Evolutionary conservation across 2,888 invertebrate genomes (phyloP).

Genomic region (Parnassius glacialis): DNA sequence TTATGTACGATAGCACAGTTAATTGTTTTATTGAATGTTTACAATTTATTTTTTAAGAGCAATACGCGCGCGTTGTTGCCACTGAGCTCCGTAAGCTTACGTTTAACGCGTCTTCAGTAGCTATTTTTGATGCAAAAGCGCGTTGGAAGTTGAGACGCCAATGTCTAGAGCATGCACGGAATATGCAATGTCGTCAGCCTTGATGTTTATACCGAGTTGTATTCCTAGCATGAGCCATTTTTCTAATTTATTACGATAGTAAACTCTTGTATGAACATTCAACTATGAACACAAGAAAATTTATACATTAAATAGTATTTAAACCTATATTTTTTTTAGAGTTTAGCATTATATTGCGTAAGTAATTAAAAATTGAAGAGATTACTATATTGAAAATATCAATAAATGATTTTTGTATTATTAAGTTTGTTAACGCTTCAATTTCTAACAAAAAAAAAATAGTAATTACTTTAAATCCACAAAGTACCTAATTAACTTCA

Average conservation of each 20-base stretch:
- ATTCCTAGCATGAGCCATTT: constrained; percentile 20
- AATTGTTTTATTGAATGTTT: constrained; percentile 33
- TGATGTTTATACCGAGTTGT: constrained; percentile 49
- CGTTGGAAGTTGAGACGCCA: constrained; percentile 76
- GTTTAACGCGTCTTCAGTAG: constrained; percentile 72
- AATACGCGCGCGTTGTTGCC: constrained; percentile 61
- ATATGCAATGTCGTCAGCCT: constrained; percentile 79
- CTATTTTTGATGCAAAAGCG: constrained; percentile 80
- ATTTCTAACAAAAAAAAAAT: no score
- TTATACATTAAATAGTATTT: not conserved
- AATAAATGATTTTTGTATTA: no score
- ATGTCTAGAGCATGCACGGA: constrained; percentile 80
- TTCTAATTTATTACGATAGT: constrained; percentile 25
- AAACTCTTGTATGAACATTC: constrained; percentile 5
- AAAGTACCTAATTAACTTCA: no score
- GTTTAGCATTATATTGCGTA: no score
- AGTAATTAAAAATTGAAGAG: no score
- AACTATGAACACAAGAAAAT: not conserved
- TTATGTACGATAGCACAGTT: constrained; percentile 39
- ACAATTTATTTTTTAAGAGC: constrained; percentile 37
- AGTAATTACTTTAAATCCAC: no score
- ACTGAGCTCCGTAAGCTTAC: constrained; percentile 71
- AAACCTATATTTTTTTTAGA: not conserved
- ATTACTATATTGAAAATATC: no score
- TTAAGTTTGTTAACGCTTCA: no score